These are phyloP conservation scores for Boloria euphrosyne DNA, from an alignment of 2,888 invertebrate species.

Conservation along the genomic window DNA sequence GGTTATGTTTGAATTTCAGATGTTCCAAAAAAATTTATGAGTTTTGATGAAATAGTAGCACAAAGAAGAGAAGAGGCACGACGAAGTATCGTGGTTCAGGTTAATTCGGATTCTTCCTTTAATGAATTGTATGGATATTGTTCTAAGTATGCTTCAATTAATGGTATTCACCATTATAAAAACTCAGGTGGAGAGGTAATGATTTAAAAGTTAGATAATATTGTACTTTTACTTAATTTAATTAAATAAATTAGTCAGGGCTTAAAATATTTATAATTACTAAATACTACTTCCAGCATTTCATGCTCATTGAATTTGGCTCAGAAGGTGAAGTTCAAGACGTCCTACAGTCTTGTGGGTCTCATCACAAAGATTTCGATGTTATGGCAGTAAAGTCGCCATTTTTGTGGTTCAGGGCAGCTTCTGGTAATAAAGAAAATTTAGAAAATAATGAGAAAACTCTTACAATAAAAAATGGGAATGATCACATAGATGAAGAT, in stretches of 20 bases:
- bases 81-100: constrained; percentile 88
- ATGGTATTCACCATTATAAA: constrained; percentile 85
- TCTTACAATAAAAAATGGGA: constrained; percentile 72
- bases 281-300: constrained; percentile 71
- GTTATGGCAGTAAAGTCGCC: constrained; percentile 86
- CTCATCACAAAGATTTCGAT: constrained; percentile 81
- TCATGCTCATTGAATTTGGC: constrained; percentile 88
- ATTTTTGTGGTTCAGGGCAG: constrained; percentile 88
- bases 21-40: constrained; percentile 57
- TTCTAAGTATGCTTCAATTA: constrained; percentile 84
- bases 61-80: constrained; percentile 85
- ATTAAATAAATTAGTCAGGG: too few relatives aligned
- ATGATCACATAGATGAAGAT: constrained; percentile 62
- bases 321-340: constrained; percentile 77
- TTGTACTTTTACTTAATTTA: too few relatives aligned
- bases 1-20: constrained; percentile 68
- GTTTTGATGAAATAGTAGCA: constrained; percentile 83
- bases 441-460: constrained; percentile 38
- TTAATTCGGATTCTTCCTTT: constrained; percentile 87
- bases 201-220: neutral
- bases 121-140: constrained; percentile 87
- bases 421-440: constrained; percentile 54
- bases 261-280: too few relatives aligned
- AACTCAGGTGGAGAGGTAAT: constrained; percentile 72
- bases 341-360: constrained; percentile 79